Evolutionary conservation across 1,140 invertebrate species (phyloP).

Genomic region (Stegodyphus dumicola): DNA sequence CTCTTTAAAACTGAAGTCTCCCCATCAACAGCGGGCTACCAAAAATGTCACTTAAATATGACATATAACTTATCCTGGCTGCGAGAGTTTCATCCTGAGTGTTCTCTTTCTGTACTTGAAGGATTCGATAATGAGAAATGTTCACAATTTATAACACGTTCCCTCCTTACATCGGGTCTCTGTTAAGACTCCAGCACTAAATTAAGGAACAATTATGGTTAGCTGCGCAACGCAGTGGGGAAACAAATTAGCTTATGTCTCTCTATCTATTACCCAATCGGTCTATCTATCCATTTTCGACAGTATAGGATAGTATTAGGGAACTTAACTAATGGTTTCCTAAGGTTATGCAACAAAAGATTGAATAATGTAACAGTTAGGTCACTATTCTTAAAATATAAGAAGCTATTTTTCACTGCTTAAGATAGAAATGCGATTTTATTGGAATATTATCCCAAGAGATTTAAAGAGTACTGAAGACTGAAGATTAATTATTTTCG

Average conservation of each 20-base stretch:
- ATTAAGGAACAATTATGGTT: not conserved
- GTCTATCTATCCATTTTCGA: not conserved
- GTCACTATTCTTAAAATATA: too few species aligned
- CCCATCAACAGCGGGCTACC: not conserved
- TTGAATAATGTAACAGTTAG: too few species aligned
- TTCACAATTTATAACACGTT: not conserved
- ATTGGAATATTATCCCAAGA: too few species aligned
- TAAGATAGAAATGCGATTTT: too few species aligned
- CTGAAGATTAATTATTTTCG: too few species aligned
- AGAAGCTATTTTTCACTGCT: too few species aligned
- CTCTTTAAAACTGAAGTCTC: not conserved
- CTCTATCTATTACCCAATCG: not conserved
- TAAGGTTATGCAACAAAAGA: too few species aligned
- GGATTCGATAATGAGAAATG: not conserved
- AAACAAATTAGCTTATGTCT: not conserved
- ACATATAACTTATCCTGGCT: not conserved
- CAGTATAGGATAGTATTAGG: not conserved
- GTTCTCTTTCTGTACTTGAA: not conserved
- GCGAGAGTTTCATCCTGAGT: not conserved
- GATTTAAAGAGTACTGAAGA: too few species aligned
- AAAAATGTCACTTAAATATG: slow-evolving; percentile 3
- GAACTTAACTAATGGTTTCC: not conserved
- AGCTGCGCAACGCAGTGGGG: not conserved
- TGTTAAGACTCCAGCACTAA: not conserved
- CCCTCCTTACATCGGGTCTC: not conserved